phyloP scores from a whole-genome alignment of 1,140 invertebrate genomes.

The Triops cancriformis region DNA sequence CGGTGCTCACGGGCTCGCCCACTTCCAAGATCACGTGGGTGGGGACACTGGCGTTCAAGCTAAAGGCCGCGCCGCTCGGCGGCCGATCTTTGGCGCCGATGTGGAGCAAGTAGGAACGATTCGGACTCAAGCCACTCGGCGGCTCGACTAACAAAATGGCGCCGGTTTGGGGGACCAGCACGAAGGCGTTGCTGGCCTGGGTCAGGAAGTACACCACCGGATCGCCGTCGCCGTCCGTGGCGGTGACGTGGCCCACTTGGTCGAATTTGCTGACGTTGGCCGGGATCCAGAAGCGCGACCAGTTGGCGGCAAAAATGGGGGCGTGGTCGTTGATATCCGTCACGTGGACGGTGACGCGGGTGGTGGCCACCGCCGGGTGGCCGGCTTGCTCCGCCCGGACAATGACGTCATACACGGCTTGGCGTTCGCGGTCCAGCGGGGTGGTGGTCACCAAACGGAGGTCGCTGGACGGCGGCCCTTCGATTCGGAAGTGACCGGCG shows the following conservation, averaged over 20 bases:
- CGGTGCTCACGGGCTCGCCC: slow-evolving; percentile 44
- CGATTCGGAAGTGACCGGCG: slow-evolving; percentile 33
- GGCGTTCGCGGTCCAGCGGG: slow-evolving; percentile 61
- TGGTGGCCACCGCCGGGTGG: slow-evolving; percentile 60
- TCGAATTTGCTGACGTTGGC: slow-evolving; percentile 60
- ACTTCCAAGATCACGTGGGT: slow-evolving; percentile 68
- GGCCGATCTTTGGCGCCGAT: slow-evolving; percentile 66
- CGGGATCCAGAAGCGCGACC: slow-evolving; percentile 65
- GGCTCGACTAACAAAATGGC: slow-evolving; percentile 65
- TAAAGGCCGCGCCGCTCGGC: slow-evolving; percentile 51
- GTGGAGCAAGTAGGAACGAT: slow-evolving; percentile 47
- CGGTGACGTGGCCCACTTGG: slow-evolving; percentile 67
- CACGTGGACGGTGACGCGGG: slow-evolving; percentile 61
- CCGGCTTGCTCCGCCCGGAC: slow-evolving; percentile 64
- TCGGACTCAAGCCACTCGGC: slow-evolving; percentile 42
- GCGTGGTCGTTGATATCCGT: slow-evolving; percentile 84
- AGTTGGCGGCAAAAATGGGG: slow-evolving; percentile 63
- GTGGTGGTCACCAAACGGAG: slow-evolving; percentile 53
- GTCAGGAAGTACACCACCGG: slow-evolving; percentile 69
- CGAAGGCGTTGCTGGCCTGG: slow-evolving; percentile 65
- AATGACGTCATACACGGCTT: slow-evolving; percentile 56
- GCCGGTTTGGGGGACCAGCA: slow-evolving; percentile 84
- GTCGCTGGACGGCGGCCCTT: slow-evolving; percentile 38
- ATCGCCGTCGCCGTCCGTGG: slow-evolving; percentile 77
- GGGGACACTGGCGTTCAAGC: slow-evolving; percentile 54